Evolutionary conservation across 2,113 vertebrate genomes (phyloP), one percentile per base, ranked within the genome.

Genomic region (Microcebus jonahi): DNA sequence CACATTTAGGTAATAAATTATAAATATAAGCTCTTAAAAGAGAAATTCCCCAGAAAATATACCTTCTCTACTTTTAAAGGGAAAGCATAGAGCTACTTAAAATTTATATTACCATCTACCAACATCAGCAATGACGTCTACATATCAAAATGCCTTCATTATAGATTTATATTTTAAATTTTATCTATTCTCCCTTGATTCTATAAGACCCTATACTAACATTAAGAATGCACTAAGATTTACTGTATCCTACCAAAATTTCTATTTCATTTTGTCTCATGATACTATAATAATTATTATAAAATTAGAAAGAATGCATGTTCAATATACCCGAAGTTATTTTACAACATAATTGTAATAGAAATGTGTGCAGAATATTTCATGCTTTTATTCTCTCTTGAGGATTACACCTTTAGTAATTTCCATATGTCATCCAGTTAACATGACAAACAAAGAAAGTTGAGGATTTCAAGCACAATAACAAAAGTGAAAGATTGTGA

Each of bases 401-500:
- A 97, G 48, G 34, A 97, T 98, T 97, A 59, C 96, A 93, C n/a
- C 53, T 91, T 97, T 96, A 77, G 45, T 96, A 95, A 96, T 97
- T 91, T 97, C 94, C 94, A 94, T 75, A 90, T 97, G 70, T 96
- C 88, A 45, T 88, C 83, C 31, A 96, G 91, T 96, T 98, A 96
- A 97, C 77, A 93, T 95, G 80, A 95, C 91, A 97, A 97, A 97
- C 75, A 94, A 93, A 96, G 76, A 61, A 95, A 94, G 57, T 94
- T 87, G 71, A 93, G 39, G 6, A 95, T 95, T 96, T 96, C 50
- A 92, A 89, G 85, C n/a, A 96, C 63, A 97, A 61, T 95, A 86
- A 83, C 67, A 88, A 68, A 97, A 70, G n/a, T 94, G 88, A 89
- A 97, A 70, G 61, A 94, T 88, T 98, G 98, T 98, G 98, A 98